Base-by-base conservation (phyloP, 1,140 invertebrate genomes). In the Polyergus mexicanus region DNA sequence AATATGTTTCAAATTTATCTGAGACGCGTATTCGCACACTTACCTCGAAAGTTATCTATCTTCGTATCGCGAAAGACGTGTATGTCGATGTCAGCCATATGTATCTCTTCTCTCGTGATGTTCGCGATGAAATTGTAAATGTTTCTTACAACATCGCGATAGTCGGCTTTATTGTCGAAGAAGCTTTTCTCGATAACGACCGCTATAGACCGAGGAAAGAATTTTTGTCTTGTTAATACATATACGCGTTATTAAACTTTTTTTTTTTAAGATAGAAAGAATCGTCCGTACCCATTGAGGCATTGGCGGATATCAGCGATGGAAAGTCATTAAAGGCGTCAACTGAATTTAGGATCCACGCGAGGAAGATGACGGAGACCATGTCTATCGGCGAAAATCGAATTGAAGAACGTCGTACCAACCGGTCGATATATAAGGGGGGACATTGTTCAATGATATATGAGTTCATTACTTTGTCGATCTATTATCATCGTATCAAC, bases 271-370 rank as follows among this genome's bases (percentile, higher is more conserved):
- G 19, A 38, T 54, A 8, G 22, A 19, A 6, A 66, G 75, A 88
- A 81, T 74, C 3, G 75, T 62, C 84, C 94, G 92, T 95, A 97
- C 97, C 97, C 91, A 97, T 95, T 11, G 97, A 96, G 7, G 96
- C 97, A 94, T 97, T 97, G 8, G 96, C 95, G 32, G 96, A 96
- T 0, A 97, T 95, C 76, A 97, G 94, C 0, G 97, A 97, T 6
- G 97, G 97, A 94, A 97, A 97, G 88, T 96, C 96, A 90, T 97
- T 92, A 86, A 91, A 92, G 16, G 86, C 81, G 1, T 75, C 19
- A 19, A 63, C 66, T 44, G 84, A 87, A 68, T 80, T 74, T 38
- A 88, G 22, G n/a, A 65, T 69, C 63, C 84, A 72, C 1, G 91
- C 72, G 32, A 91, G 58, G 3, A 92, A 68, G 19, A 92, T 95